These are phyloP conservation scores for Acrocephalus kingi DNA, from an alignment of 2,113 vertebrate genomes.

Conservation along the genomic window DNA sequence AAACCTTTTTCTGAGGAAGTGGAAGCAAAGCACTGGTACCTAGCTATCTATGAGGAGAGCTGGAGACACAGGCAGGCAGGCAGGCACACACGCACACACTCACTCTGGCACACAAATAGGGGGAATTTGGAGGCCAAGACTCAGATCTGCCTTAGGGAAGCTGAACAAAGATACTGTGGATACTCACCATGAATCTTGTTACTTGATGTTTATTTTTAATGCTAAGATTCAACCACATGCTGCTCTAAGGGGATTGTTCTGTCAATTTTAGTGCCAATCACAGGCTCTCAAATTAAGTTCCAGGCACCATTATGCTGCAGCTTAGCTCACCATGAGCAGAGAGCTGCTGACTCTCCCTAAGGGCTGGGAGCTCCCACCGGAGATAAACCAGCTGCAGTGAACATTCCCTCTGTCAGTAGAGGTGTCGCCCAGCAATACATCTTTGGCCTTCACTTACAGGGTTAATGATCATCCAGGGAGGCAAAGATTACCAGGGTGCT, in stretches of 20 bases:
- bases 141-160: background rate
- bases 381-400: background rate
- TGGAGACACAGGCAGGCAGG: background rate
- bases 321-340: background rate
- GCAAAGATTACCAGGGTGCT: background rate
- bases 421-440: background rate
- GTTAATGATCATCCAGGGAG: slow-evolving; percentile 11
- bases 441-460: background rate
- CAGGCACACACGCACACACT: rapidly evolving
- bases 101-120: background rate
- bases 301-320: background rate
- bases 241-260: background rate
- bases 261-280: background rate
- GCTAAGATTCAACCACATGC: background rate
- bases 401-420: background rate
- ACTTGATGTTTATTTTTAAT: slow-evolving; percentile 11
- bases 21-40: background rate
- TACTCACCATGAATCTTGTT: background rate
- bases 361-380: background rate
- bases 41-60: background rate
- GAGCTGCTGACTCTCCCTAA: background rate
- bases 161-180: background rate
- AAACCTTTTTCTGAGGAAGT: background rate
- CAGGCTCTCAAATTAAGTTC: background rate
- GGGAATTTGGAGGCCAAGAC: background rate